Base-by-base conservation (phyloP, 2,113 vertebrate genomes). In the Agelaius phoeniceus region DNA sequence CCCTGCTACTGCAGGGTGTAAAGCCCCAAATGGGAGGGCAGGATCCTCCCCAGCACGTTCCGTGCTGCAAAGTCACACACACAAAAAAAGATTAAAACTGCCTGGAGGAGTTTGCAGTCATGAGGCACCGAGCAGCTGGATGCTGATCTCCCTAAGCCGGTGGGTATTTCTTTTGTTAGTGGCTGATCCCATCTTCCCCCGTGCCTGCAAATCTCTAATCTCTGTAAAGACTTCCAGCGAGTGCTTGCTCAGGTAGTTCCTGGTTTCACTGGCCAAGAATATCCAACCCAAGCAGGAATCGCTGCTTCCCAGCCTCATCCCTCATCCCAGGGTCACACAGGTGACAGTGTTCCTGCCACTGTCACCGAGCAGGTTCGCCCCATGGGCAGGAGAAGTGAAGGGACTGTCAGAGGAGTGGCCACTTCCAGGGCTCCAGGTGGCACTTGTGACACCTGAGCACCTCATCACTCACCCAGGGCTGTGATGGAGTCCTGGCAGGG, bases 111-210 rank as follows among this genome's bases (percentile, higher is more conserved):
- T 67, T 39, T 63, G 61, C 63, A 68, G 13, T 71, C 66, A 35
- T 21, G 83, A 79, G 80, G 84, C 77, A 68, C 57, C 7, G 7
- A 90, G 84, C 94, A 85, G 91, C 72, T 94, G 86, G 94, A 92
- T 89, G 90, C 94, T 46, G 91, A 96, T 93, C 84, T 89, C 86
- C 80, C 67, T 89, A 91, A 93, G 79, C 93, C 20, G 0, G 23
- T 43, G 76, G 86, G 41, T 80, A 89, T 93, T 90, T 91, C 95
- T 91, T 97, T 96, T 93, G 85, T 91, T 91, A 44, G 79, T 8
- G 72, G 46, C 82, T 90, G 85, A 93, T 84, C 79, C 78, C 52
- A 65, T 74, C 84, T 79, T 67, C 63, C 57, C 71, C 57, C 43
- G 59, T 27, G 63, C 57, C 65, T 65, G 69, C 24, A 65, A 83